phyloP scores from a whole-genome alignment of 2,113 vertebrate species.

The Phrynosoma platyrhinos region DNA sequence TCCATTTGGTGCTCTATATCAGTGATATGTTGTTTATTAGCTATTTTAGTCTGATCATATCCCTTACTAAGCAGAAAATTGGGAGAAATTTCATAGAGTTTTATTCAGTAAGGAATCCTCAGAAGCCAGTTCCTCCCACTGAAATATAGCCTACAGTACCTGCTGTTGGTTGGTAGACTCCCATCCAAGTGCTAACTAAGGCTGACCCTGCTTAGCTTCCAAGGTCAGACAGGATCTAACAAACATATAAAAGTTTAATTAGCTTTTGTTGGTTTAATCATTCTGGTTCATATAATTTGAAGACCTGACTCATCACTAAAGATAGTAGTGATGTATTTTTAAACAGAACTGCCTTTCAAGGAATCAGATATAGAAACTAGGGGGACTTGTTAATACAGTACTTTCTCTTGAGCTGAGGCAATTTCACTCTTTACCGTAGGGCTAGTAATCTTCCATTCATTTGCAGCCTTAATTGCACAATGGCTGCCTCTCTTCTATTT shows the following conservation, averaged over 20 bases:
- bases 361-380: background rate
- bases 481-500: background rate
- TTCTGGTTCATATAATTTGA: constrained; percentile 38
- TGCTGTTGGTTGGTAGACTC: no score
- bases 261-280: constrained; percentile 20
- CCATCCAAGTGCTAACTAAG: no score
- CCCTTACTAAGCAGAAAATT: no score
- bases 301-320: constrained; percentile 2
- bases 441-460: background rate
- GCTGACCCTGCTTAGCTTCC: no score
- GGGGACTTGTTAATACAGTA: background rate
- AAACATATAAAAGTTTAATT: constrained; percentile 7
- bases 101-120: no score
- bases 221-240: background rate
- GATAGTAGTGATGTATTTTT: background rate
- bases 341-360: constrained; percentile 6
- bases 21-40: no score
- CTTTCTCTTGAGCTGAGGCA: background rate
- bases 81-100: no score
- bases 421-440: background rate
- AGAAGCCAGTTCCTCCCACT: no score
- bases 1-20: no score
- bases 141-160: no score
- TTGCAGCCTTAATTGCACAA: background rate
- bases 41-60: no score